These are phyloP conservation scores for Nemotelus nigrinus DNA, from an alignment of 2,888 invertebrate species.

Conservation along the genomic window DNA sequence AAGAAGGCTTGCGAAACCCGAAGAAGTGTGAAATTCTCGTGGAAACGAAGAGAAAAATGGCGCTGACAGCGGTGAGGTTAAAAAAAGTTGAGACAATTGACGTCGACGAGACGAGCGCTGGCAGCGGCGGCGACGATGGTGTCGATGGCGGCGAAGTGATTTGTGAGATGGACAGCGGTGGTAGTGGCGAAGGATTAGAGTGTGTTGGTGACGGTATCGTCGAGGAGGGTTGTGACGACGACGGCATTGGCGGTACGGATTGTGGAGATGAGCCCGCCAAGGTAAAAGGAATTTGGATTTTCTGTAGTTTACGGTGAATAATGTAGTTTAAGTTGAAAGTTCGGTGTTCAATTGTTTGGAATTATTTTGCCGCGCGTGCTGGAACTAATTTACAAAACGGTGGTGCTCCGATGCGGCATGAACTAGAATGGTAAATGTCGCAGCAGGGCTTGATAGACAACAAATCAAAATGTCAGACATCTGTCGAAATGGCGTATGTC, in stretches of 20 bases:
- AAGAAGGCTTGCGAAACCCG: conserved; percentile 4
- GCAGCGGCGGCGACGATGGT: conserved; percentile 31
- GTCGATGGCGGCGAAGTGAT: not conserved
- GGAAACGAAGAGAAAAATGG: conserved; percentile 47
- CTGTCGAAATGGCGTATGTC: conserved; percentile 38
- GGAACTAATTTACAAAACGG: not conserved
- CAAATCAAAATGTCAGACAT: conserved; percentile 32
- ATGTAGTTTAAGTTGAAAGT: no score
- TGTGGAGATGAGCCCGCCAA: conserved; percentile 41
- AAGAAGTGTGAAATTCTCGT: conserved; percentile 13
- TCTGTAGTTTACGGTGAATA: conserved; percentile 1
- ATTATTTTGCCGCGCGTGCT: not conserved
- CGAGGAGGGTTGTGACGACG: conserved; percentile 25
- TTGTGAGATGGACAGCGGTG: not conserved
- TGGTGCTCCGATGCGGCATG: not conserved
- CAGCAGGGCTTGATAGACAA: not conserved
- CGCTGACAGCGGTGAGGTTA: conserved; percentile 52
- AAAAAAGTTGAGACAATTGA: conserved; percentile 46
- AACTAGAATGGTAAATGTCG: not conserved
- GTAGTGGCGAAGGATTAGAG: not conserved
- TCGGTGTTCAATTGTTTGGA: not conserved
- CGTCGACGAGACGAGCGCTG: conserved; percentile 30
- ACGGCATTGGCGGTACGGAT: conserved; percentile 47
- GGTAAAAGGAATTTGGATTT: conserved; percentile 33
- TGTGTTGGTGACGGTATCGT: not conserved